Base-by-base conservation (phyloP, 2,888 invertebrate genomes). In the Agrochola macilenta region DNA sequence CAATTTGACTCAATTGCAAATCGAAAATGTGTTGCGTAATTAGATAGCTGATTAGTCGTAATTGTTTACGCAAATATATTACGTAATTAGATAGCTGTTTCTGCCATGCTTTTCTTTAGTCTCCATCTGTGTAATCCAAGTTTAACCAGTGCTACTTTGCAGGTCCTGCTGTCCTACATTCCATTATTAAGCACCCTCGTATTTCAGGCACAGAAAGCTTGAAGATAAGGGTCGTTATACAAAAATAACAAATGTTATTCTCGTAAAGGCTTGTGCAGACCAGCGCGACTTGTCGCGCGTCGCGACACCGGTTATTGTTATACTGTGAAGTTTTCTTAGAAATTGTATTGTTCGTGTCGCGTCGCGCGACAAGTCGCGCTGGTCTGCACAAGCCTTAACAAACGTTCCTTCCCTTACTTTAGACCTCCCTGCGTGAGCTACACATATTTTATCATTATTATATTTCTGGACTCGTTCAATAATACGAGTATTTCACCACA, bases 401-500 rank as follows among this genome's bases (percentile, higher is more conserved):
- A 79, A 8, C 39, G 20, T 52, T 20, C 20, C 12, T 26, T 65
- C 11, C 57, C 17, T 61, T 61, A 68, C 30, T 46, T 46, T 20
- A 70, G 73, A 73, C 49, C 73, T 70, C 85, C 73, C 74, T 69
- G 68, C 39, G 73, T 65, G 70, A 84, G 52, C 75, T 9, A 35
- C 49, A 64, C 46, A 79, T 63, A 74, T 63, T 74, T 76, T 49
- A 71, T 35, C 64, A 64, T 76, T 63, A 66, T 68, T 49, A 81
- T 54, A 74, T 65, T 76, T 81, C 75, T 17, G 23, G 14, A 61
- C 12, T 23, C 23, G 23, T 57, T 54, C 70, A 69, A 76, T 63
- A 76, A 75, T n/a, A n/a, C n/a, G n/a, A n/a, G n/a, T 81, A 74
- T 74, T 81, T 69, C 65, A 74, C 68, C 26, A 76, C 54, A 74